Percentiles rank a stretch among this genome's conserved stretches.
These are phyloP conservation scores for Perognathus longimembris DNA, from an alignment of 2,113 vertebrate genomes.

Conservation along the genomic window DNA sequence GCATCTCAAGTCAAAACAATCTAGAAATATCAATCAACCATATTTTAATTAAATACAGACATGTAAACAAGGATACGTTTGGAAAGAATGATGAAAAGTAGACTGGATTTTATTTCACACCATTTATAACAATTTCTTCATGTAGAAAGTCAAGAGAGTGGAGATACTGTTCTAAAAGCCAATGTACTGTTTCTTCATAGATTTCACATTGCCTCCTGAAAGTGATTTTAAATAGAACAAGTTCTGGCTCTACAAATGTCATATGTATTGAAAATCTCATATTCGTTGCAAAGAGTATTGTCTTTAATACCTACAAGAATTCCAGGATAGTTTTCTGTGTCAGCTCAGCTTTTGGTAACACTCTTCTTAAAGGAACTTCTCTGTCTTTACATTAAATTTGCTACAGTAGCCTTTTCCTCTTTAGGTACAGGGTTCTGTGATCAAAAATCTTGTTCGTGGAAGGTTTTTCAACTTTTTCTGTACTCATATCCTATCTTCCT, in stretches of 20 bases:
- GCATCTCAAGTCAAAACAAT: background rate
- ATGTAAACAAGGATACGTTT: background rate
- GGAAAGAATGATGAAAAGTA: background rate
- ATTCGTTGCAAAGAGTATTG: background rate
- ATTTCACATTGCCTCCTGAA: background rate
- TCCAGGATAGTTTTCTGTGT: background rate
- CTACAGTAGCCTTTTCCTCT: background rate
- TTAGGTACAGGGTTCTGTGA: background rate
- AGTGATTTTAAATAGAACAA: background rate
- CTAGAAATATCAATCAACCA: background rate
- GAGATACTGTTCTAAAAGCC: background rate
- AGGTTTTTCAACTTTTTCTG: background rate
- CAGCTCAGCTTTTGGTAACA: background rate
- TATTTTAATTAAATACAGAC: background rate
- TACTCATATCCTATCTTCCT: background rate
- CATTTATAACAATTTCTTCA: slow-evolving; percentile 5
- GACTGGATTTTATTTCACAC: background rate
- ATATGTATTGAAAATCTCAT: background rate
- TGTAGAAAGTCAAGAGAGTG: background rate
- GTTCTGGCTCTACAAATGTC: slow-evolving; percentile 9
- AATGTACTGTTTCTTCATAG: background rate
- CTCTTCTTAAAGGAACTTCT: background rate
- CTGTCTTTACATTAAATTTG: slow-evolving; percentile 37
- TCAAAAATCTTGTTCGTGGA: background rate
- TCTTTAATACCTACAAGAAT: background rate